Conservation (phyloP, 1,140 invertebrate genomes). For the Phenacoccus solenopsis region DNA sequence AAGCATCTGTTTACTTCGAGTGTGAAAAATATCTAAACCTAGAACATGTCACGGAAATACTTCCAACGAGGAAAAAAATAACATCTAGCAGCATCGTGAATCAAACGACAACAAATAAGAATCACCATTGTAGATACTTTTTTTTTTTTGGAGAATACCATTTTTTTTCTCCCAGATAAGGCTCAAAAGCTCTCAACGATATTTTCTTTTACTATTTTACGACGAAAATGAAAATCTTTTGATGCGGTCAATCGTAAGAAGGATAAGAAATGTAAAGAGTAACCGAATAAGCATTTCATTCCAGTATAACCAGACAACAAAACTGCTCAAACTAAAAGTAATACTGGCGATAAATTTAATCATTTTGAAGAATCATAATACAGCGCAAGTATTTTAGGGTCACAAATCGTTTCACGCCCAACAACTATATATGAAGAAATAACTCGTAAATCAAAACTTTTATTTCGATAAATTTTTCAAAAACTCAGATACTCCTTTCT, state of each 20-base stretch:
- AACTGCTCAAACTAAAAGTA: too few species aligned
- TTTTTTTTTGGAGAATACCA: too few species aligned
- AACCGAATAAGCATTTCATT: too few species aligned
- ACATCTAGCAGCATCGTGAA: background rate
- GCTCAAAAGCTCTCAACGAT: too few species aligned
- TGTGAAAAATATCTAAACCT: background rate
- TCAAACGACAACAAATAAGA: background rate
- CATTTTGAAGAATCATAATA: background rate
- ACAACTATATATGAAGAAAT: background rate
- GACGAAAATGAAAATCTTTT: too few species aligned
- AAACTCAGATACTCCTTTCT: background rate
- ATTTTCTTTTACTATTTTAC: too few species aligned
- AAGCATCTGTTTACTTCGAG: background rate
- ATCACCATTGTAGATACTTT: too few species aligned
- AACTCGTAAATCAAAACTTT: background rate
- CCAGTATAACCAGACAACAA: too few species aligned
- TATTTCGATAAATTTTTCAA: background rate
- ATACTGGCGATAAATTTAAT: background rate
- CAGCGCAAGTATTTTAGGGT: background rate
- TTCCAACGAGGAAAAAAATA: background rate
- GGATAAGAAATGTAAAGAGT: too few species aligned
- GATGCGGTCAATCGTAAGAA: too few species aligned
- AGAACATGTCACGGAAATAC: background rate
- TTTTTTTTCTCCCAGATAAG: too few species aligned
- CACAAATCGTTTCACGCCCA: background rate